A percentile compares a stretch with the other conserved stretches of the same genome.
These are phyloP conservation scores for Oxycera nigricornis DNA, from an alignment of 2,888 invertebrate genomes.

Conservation along the genomic window DNA sequence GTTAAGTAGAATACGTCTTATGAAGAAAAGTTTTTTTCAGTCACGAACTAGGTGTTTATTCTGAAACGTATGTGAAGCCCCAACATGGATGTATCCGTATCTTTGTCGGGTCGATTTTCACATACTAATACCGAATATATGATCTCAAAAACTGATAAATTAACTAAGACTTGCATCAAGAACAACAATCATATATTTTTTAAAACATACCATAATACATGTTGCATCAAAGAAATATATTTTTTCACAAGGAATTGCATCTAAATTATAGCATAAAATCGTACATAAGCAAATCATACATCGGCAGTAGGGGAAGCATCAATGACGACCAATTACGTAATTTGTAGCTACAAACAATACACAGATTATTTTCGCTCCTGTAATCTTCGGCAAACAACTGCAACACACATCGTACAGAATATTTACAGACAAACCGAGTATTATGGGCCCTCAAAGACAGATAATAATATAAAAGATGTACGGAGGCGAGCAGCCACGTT, in stretches of 20 bases:
- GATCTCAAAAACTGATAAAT: too few species aligned
- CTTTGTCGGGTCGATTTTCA: too few species aligned
- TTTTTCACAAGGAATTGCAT: not conserved
- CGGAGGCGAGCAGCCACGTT: not conserved
- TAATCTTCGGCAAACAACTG: conserved; percentile 16
- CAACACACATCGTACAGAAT: not conserved
- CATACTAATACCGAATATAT: too few species aligned
- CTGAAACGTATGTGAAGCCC: too few species aligned
- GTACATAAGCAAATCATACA: not conserved
- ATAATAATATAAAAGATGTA: conserved; percentile 3
- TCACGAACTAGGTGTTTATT: too few species aligned
- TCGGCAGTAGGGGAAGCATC: not conserved
- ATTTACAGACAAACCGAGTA: not conserved
- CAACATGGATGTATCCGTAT: too few species aligned
- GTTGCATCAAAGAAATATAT: not conserved
- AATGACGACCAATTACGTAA: conserved; percentile 5
- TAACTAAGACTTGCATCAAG: too few species aligned
- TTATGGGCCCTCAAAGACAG: conserved; percentile 3
- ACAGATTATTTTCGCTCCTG: not conserved
- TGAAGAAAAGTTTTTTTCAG: too few species aligned
- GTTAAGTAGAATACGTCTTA: too few species aligned
- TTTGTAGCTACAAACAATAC: conserved; percentile 4
- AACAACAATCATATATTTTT: too few species aligned
- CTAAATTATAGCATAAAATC: not conserved
- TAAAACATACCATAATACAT: too few species aligned